A percentile compares a stretch with the other conserved stretches of the same genome.
These are phyloP conservation scores for Lordiphosa fenestrarum DNA, from an alignment of 2,888 invertebrate species.

Conservation along the genomic window DNA sequence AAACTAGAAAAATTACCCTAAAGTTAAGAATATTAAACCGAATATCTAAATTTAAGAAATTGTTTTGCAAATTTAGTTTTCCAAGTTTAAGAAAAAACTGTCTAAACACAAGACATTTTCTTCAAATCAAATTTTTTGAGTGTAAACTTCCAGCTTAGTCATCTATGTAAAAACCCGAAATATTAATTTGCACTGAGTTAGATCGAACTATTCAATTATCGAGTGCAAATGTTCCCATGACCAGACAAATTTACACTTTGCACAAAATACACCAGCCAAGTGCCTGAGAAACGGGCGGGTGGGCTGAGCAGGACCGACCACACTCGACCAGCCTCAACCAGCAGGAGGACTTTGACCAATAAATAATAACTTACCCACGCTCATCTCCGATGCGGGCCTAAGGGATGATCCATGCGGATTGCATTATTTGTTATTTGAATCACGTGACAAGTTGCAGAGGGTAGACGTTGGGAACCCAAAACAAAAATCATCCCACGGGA, in stretches of 20 bases:
- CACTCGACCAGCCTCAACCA: slow-evolving; percentile 19
- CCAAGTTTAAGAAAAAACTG: too few relatives aligned
- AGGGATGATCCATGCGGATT: slow-evolving; percentile 69
- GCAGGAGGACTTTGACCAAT: slow-evolving; percentile 25
- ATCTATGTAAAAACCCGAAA: too few relatives aligned
- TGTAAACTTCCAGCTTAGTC: too few relatives aligned
- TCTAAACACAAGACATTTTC: too few relatives aligned
- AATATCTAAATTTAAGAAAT: too few relatives aligned
- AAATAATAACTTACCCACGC: slow-evolving; percentile 63
- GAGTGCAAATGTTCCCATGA: slow-evolving; percentile 67
- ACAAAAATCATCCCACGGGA: slow-evolving; percentile 76
- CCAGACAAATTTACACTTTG: slow-evolving; percentile 64
- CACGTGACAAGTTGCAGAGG: slow-evolving; percentile 75
- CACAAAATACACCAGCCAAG: slow-evolving; percentile 40
- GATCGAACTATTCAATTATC: slow-evolving; percentile 61
- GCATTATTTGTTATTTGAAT: slow-evolving; percentile 76
- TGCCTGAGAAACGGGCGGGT: slow-evolving; percentile 24
- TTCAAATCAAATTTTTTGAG: too few relatives aligned
- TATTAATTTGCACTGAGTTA: slow-evolving; percentile 37
- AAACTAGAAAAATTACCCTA: too few relatives aligned
- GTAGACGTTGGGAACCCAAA: slow-evolving; percentile 49
- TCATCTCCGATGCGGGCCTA: slow-evolving; percentile 39
- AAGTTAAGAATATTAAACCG: too few relatives aligned
- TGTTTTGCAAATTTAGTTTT: too few relatives aligned
- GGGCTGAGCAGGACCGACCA: slow-evolving; percentile 1